Evolutionary conservation across 2,888 invertebrate genomes (phyloP).

Genomic region (Spodoptera littoralis): DNA sequence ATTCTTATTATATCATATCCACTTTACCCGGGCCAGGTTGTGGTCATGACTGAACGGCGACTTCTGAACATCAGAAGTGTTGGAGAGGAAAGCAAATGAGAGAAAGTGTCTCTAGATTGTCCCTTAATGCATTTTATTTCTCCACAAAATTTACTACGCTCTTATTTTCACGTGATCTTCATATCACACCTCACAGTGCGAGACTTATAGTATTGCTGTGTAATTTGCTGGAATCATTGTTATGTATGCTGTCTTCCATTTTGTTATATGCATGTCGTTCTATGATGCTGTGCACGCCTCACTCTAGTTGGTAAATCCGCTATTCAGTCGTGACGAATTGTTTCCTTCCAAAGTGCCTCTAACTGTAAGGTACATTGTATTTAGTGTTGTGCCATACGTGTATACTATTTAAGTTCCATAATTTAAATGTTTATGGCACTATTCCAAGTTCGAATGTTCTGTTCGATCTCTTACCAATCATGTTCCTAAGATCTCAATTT

Average conservation of each 20-base stretch:
- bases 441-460: slow-evolving; percentile 58
- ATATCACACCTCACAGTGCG: slow-evolving; percentile 12
- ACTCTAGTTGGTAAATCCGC: slow-evolving; percentile 16
- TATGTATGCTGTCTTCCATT: slow-evolving; percentile 5
- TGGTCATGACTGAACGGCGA: slow-evolving; percentile 59
- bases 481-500: slow-evolving; percentile 70
- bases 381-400: slow-evolving; percentile 74
- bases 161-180: background rate
- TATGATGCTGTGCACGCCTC: slow-evolving; percentile 2
- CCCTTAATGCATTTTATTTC: background rate
- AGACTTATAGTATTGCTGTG: slow-evolving; percentile 14
- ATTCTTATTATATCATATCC: slow-evolving; percentile 45
- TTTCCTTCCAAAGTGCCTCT: slow-evolving; percentile 74
- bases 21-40: slow-evolving; percentile 42
- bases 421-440: slow-evolving; percentile 56
- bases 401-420: slow-evolving; percentile 57
- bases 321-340: slow-evolving; percentile 57
- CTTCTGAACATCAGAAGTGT: slow-evolving; percentile 32
- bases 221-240: slow-evolving; percentile 17
- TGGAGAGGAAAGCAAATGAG: slow-evolving; percentile 3
- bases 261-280: background rate
- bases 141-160: too few species aligned
- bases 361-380: slow-evolving; percentile 67
- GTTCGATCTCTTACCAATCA: slow-evolving; percentile 71
- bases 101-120: slow-evolving; percentile 9